These are phyloP conservation scores for Ditylenchus weischeri DNA, from an alignment of 2,888 invertebrate species.

Conservation along the genomic window DNA sequence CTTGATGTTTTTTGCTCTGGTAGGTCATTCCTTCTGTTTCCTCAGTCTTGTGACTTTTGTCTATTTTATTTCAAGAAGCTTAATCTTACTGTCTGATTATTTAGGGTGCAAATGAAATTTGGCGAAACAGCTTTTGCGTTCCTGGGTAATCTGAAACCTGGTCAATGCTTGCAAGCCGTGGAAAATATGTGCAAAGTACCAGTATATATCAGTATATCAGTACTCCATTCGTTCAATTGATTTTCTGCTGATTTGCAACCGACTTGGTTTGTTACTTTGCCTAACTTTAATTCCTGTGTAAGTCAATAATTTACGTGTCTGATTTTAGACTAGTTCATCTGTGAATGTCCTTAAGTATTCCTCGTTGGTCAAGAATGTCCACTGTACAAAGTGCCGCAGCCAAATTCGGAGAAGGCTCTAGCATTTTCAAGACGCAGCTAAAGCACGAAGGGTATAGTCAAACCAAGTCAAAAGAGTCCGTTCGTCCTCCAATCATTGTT, in stretches of 20 bases:
- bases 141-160: constrained; percentile 86
- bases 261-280: constrained; percentile 63
- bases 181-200: constrained; percentile 70
- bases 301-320: too few relatives aligned
- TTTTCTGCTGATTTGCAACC: constrained; percentile 86
- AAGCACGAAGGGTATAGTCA: too few relatives aligned
- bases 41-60: too few relatives aligned
- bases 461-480: too few relatives aligned
- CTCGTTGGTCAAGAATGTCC: constrained; percentile 94
- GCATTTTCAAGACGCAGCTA: too few relatives aligned
- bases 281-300: background rate
- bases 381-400: constrained; percentile 94
- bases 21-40: too few relatives aligned
- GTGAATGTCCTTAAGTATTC: constrained; percentile 83
- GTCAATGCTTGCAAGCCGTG: constrained; percentile 77
- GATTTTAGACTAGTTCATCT: constrained; percentile 74
- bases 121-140: constrained; percentile 90
- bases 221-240: constrained; percentile 76
- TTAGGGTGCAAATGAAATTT: constrained; percentile 60
- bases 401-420: constrained; percentile 95
- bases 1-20: too few relatives aligned
- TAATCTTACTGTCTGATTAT: too few relatives aligned
- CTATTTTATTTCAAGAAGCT: too few relatives aligned
- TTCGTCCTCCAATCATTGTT: too few relatives aligned
- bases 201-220: constrained; percentile 84